Conservation (phyloP, 2,113 vertebrate species). For the Blennius ocellaris region DNA sequence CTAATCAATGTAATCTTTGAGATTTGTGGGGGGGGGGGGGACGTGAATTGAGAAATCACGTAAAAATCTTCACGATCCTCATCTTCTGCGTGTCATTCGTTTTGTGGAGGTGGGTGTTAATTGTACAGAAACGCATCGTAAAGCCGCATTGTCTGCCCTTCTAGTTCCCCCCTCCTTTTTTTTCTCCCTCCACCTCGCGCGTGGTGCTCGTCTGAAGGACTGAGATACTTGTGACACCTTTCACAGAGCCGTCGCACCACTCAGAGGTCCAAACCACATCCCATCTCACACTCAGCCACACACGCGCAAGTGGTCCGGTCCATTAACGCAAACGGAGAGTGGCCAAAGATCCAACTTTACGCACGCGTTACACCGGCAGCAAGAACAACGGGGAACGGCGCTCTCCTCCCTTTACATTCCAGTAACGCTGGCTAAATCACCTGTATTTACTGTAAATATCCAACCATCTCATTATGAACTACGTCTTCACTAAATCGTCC, state of each 20-base stretch:
- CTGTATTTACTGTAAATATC: not conserved
- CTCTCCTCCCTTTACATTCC: slow-evolving; percentile 50
- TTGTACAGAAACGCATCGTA: slow-evolving; percentile 27
- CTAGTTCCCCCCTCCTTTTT: slow-evolving; percentile 30
- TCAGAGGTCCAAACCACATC: slow-evolving; percentile 53
- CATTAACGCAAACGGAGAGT: slow-evolving; percentile 30
- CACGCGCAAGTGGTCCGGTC: slow-evolving; percentile 40
- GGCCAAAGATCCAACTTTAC: slow-evolving; percentile 61
- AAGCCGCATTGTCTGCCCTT: slow-evolving; percentile 68
- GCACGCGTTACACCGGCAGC: slow-evolving; percentile 30
- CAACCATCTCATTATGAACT: not conserved
- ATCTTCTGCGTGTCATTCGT: slow-evolving; percentile 34
- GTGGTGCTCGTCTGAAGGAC: slow-evolving; percentile 48
- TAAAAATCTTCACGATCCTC: slow-evolving; percentile 36
- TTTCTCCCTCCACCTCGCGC: slow-evolving; percentile 44
- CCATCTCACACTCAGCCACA: slow-evolving; percentile 15
- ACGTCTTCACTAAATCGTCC: not conserved
- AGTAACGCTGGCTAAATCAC: slow-evolving; percentile 25
- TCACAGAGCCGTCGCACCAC: slow-evolving; percentile 38
- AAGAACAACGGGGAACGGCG: slow-evolving; percentile 57
- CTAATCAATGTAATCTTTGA: slow-evolving; percentile 65
- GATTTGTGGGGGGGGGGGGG: slow-evolving; percentile 52
- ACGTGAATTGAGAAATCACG: slow-evolving; percentile 53
- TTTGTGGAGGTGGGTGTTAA: slow-evolving; percentile 28
- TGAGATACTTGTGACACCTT: slow-evolving; percentile 51